phyloP scores from a whole-genome alignment of 2,113 vertebrate genomes.

The Hystrix cristata region DNA sequence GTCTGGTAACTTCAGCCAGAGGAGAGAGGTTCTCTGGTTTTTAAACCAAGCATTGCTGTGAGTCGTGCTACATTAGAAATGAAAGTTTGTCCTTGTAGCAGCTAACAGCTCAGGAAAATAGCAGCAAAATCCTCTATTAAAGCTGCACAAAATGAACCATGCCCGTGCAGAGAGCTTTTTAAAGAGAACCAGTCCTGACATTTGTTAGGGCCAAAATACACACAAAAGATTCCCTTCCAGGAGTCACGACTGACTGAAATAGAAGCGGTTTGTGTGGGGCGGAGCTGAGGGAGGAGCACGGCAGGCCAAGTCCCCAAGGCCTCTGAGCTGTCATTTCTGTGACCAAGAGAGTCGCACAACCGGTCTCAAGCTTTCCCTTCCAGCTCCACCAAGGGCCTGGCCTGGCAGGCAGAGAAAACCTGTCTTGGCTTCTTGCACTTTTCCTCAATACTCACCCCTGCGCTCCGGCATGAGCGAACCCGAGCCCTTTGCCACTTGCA shows the following conservation, averaged over 20 bases:
- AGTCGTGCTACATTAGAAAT: constrained; percentile 49
- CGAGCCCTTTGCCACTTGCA: not conserved
- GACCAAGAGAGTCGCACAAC: not conserved
- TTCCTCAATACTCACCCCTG: too few species aligned
- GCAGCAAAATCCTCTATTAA: constrained; percentile 27
- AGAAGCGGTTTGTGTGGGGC: not conserved
- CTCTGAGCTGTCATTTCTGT: not conserved
- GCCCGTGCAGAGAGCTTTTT: not conserved
- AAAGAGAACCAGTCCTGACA: constrained; percentile 53
- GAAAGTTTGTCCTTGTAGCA: constrained; percentile 61
- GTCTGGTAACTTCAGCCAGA: not conserved
- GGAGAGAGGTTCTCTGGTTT: not conserved
- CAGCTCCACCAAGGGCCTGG: not conserved
- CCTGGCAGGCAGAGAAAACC: not conserved
- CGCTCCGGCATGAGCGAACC: not conserved
- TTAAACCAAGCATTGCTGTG: not conserved
- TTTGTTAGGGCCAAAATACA: constrained; percentile 55
- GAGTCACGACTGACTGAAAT: not conserved
- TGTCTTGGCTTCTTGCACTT: not conserved
- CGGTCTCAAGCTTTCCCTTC: not conserved
- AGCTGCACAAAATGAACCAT: not conserved
- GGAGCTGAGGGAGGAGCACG: not conserved
- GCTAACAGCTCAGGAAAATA: constrained; percentile 16
- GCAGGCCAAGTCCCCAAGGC: not conserved
- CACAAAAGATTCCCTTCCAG: not conserved